Evolutionary conservation across 2,797 vertebrate species (phyloP).

Genomic region (Phrynocephalus forsythii): DNA sequence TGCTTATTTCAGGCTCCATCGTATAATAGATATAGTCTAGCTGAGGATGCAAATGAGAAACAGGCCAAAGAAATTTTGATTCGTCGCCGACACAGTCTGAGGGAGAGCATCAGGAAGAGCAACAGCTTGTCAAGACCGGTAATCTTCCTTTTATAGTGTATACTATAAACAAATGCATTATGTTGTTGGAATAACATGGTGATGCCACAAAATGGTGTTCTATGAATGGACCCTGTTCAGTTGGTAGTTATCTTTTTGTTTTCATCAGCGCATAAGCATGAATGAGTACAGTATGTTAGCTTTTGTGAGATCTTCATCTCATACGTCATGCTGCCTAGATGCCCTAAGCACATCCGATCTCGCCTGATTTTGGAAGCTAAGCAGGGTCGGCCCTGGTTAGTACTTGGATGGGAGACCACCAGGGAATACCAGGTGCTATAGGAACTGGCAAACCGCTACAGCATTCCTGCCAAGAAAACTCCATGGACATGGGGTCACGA

Average conservation of each 20-base stretch:
- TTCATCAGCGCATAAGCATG: not conserved
- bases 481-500: too few relatives aligned
- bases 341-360: too few relatives aligned
- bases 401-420: too few relatives aligned
- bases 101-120: constrained; percentile 86
- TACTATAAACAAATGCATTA: not conserved
- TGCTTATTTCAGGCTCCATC: constrained; percentile 85
- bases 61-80: constrained; percentile 93
- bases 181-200: not conserved
- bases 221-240: not conserved
- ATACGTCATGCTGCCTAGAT: not conserved
- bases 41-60: constrained; percentile 83
- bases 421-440: too few relatives aligned
- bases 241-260: not conserved
- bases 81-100: constrained; percentile 88
- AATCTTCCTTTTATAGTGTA: constrained; percentile 26
- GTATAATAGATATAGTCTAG: constrained; percentile 89
- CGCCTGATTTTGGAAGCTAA: too few relatives aligned
- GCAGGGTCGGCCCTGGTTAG: too few relatives aligned
- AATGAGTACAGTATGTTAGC: not conserved
- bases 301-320: not conserved
- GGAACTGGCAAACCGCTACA: too few relatives aligned
- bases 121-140: constrained; percentile 78
- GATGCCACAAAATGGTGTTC: not conserved
- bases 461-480: too few relatives aligned